Conservation (phyloP, 2,113 vertebrate species). For the Misgurnus mizolepis region DNA sequence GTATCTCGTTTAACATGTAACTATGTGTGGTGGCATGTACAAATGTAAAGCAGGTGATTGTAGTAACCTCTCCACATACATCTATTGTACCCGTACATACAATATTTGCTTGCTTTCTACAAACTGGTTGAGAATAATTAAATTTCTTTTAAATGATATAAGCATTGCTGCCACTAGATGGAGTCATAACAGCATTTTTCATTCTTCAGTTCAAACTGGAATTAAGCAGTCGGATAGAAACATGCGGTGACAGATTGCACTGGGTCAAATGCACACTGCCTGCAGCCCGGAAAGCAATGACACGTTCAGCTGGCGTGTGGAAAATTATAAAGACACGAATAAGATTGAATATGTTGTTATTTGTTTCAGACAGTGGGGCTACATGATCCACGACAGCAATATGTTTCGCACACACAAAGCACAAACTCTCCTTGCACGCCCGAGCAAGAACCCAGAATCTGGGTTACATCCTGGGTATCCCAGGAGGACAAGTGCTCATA, state of each 20-base stretch:
- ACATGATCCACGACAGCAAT: too few relatives aligned
- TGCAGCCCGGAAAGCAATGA: background rate
- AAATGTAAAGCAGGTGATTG: too few relatives aligned
- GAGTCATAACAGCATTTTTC: conserved; percentile 55
- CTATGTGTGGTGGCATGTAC: background rate
- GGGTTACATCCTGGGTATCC: conserved; percentile 48
- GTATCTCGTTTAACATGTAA: background rate
- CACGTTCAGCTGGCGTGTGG: background rate
- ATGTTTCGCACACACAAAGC: background rate
- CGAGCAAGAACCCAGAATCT: conserved; percentile 42
- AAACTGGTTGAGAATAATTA: too few relatives aligned
- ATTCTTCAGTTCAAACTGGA: background rate
- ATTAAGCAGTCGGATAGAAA: background rate
- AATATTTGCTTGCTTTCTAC: too few relatives aligned
- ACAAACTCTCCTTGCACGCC: conserved; percentile 14
- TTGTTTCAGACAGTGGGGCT: background rate
- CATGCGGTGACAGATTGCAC: background rate
- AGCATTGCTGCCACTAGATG: conserved; percentile 62
- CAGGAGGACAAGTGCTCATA: conserved; percentile 49
- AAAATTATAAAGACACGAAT: conserved; percentile 8
- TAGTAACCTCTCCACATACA: too few relatives aligned
- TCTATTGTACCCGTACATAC: background rate
- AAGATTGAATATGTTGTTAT: background rate
- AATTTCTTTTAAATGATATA: background rate
- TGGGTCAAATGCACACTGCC: conserved; percentile 4